phyloP scores from a whole-genome alignment of 2,797 vertebrate species.

The Crotalus adamanteus region DNA sequence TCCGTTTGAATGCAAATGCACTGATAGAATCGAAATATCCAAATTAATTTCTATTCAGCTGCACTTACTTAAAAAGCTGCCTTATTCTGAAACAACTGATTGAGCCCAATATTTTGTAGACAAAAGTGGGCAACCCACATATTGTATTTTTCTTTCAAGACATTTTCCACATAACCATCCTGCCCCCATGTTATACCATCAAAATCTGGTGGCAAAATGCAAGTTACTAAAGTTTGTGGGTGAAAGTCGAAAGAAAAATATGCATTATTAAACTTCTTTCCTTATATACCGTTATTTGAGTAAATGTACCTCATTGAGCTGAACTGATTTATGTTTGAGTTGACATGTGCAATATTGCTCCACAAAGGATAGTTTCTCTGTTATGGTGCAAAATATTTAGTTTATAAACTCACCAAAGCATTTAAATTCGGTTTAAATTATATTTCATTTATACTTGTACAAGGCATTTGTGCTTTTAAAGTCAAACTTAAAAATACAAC shows the following conservation, averaged over 20 bases:
- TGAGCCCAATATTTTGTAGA: background rate
- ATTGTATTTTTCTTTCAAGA: background rate
- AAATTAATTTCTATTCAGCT: background rate
- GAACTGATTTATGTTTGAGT: background rate
- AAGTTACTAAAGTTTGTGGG: background rate
- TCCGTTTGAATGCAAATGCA: background rate
- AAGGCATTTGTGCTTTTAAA: constrained; percentile 18
- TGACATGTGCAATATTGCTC: background rate
- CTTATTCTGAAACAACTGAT: background rate
- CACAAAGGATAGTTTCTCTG: background rate
- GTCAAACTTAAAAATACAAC: background rate
- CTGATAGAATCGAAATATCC: background rate
- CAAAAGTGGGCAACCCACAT: background rate
- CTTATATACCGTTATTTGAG: background rate
- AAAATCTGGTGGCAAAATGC: background rate
- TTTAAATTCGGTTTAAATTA: background rate
- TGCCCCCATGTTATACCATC: background rate
- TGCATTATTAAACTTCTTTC: background rate
- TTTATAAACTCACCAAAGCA: background rate
- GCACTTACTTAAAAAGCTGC: background rate
- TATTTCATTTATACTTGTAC: background rate
- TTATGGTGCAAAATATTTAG: background rate
- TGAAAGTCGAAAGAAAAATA: background rate
- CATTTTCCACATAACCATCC: background rate
- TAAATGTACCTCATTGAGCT: background rate